Evolutionary conservation across 2,888 invertebrate genomes (phyloP), one percentile per base, ranked within the genome.

Genomic region (Heliconius cydno): DNA sequence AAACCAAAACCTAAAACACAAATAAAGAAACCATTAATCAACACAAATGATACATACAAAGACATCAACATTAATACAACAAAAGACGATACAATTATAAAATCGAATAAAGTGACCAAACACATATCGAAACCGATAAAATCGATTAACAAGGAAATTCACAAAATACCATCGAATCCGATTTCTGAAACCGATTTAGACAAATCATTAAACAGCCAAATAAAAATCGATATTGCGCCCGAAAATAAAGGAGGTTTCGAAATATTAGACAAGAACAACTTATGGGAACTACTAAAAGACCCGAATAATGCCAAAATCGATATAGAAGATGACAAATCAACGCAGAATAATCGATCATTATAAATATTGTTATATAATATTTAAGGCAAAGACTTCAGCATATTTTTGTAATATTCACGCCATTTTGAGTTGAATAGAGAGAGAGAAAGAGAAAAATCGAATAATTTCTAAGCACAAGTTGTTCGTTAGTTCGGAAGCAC

Each of bases 211-310:
- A 85, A 86, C 71, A 91, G 88, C 68, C 83, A 86, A 25, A 78
- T 87, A 0, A 94, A 93, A 86, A 83, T 88, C 57, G 92, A 95
- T 83, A 92, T 94, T 80, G 91, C 93, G 25, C 94, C 94, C 22
- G 94, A 94, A 88, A 94, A 92, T 84, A 95, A 94, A 85, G 95
- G 95, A 84, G 94, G 95, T 74, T 96, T 95, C 83, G 94, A 96
- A 82, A 94, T 96, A 79, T 87, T 96, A 77, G 95, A 96, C 84
- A 96, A 96, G 86, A 96, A 96, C 82, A 95, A 95, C 80, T 88
- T 96, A 70, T 96, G 96, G 96, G 96, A 96, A 77, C 91, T 96
- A 85, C 88, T 96, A 25, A 96, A 96, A 86, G 96, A 91, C 70
- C 83, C 86, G 46, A 92, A 92, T 83, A 83, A 87, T 75, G 81